A percentile compares a stretch with the other conserved stretches of the same genome.
phyloP scores from a whole-genome alignment of 1,140 invertebrate species.

The Mesaphorura yosii region DNA sequence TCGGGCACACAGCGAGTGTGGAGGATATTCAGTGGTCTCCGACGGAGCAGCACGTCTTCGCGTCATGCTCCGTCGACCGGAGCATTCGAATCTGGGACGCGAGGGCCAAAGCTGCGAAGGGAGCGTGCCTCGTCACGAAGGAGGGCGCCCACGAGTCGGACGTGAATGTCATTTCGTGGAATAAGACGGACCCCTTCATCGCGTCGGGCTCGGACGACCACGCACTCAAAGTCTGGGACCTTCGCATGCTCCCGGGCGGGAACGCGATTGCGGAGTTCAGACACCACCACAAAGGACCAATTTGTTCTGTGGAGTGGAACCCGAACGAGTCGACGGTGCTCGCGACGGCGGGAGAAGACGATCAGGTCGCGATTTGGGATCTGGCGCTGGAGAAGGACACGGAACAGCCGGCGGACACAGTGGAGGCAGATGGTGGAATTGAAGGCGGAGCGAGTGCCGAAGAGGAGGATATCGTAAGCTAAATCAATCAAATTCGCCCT shows the following conservation, averaged over 20 bases:
- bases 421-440: constrained; percentile 47
- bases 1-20: constrained; percentile 81
- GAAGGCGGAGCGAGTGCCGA: background rate
- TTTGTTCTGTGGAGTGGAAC: constrained; percentile 96
- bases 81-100: constrained; percentile 83
- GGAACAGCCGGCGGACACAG: constrained; percentile 43
- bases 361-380: constrained; percentile 97
- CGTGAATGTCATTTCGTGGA: constrained; percentile 98
- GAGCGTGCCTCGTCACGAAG: constrained; percentile 86
- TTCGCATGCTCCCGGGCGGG: constrained; percentile 63
- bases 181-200: constrained; percentile 77
- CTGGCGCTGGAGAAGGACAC: constrained; percentile 39
- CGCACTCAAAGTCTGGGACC: constrained; percentile 85
- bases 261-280: constrained; percentile 83
- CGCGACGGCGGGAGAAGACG: constrained; percentile 83
- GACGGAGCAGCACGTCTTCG: constrained; percentile 83
- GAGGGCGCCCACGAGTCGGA: constrained; percentile 78
- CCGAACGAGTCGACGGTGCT: constrained; percentile 82
- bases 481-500: too few species aligned
- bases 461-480: background rate
- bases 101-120: constrained; percentile 64
- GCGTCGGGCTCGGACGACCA: constrained; percentile 94
- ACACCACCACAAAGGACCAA: constrained; percentile 73
- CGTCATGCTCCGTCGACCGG: constrained; percentile 90
- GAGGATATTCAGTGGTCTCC: constrained; percentile 99